Base-by-base conservation (phyloP, 2,797 vertebrate species). In the Phaenicophaeus curvirostris region DNA sequence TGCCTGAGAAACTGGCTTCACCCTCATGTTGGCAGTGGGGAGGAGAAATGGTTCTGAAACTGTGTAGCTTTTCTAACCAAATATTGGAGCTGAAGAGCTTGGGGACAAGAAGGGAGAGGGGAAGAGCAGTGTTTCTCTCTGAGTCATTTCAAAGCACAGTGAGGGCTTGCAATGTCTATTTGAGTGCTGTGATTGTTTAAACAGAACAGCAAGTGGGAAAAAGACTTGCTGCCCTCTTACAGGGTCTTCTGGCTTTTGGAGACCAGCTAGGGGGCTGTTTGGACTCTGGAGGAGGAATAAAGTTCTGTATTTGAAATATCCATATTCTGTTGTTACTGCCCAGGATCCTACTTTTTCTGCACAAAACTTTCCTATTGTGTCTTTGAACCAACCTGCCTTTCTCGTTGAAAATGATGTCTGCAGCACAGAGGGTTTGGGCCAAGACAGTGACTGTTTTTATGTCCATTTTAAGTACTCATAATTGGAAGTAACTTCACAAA, bases 311-410 rank as follows among this genome's bases (percentile, higher is more conserved):
- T 50, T 61, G 42, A 21, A 21, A 24, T 55, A 50, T 10, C 31
- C 8, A 1, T 1, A 1, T 55, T 41, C 8, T 39, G 24, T 15
- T 42, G 21, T 67, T 67, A 15, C 12, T 37, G 61, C 16, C 12
- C 23, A 30, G 33, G 46, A 66, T 69, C 18, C 27, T 31, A 4
- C 28, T 74, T 81, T 53, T 87, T 33, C n/a, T 11, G 2, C 8
- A 5, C 33, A 15, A 54, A 76, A 15, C 18, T 42, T 80, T 42
- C 7, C 42, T 0, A 0, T 6, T 0, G 1, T 58, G 27, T 46
- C 33, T 93, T 83, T 44, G 35, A 83, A 51, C 16, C 14, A 42
- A 51, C 6, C 7, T n/a, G 27, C 23, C 9, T 63, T 75, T 73
- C 8, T 83, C 1, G 1, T 33, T 58, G 58, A 41, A 28, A 67